Conservation (phyloP, 2,888 invertebrate species). For the Blastobasis lacticolella region DNA sequence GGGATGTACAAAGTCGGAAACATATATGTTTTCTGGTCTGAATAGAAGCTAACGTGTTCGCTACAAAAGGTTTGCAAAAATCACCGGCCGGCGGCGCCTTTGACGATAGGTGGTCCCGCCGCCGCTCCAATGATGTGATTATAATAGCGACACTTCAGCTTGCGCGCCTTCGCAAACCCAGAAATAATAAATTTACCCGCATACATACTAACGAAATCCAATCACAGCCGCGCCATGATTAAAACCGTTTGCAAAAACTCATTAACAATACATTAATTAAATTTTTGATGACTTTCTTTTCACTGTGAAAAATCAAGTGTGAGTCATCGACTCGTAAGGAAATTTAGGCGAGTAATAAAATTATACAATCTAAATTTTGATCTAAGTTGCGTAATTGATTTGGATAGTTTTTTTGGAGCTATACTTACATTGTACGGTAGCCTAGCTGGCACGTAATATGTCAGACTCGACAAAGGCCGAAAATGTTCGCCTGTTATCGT, state of each 20-base stretch:
- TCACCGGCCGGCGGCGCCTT: conserved; percentile 64
- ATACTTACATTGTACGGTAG: conserved; percentile 5
- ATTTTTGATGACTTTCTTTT: conserved; percentile 44
- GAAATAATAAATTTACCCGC: conserved; percentile 22
- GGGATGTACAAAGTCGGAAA: too few relatives aligned
- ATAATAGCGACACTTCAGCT: conserved; percentile 66
- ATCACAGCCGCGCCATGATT: conserved; percentile 20
- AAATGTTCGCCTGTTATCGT: conserved; percentile 55
- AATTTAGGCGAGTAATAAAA: conserved; percentile 15
- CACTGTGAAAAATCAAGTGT: conserved; percentile 24
- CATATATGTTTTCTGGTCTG: conserved; percentile 20
- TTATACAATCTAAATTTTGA: conserved; percentile 16
- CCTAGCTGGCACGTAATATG: conserved; percentile 27
- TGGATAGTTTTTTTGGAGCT: conserved; percentile 19
- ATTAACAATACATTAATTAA: conserved; percentile 47
- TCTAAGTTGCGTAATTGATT: conserved; percentile 16
- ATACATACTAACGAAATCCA: too few relatives aligned
- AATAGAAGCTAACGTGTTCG: conserved; percentile 48
- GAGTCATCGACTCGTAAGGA: conserved; percentile 21
- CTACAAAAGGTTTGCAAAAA: conserved; percentile 64
- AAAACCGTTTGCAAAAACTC: conserved; percentile 24
- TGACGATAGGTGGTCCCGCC: conserved; percentile 66
- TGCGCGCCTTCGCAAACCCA: conserved; percentile 46
- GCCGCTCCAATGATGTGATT: conserved; percentile 59
- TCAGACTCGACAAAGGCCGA: conserved; percentile 36